These are phyloP conservation scores for Coilia nasus DNA, from an alignment of 2,797 vertebrate genomes.

Conservation along the genomic window DNA sequence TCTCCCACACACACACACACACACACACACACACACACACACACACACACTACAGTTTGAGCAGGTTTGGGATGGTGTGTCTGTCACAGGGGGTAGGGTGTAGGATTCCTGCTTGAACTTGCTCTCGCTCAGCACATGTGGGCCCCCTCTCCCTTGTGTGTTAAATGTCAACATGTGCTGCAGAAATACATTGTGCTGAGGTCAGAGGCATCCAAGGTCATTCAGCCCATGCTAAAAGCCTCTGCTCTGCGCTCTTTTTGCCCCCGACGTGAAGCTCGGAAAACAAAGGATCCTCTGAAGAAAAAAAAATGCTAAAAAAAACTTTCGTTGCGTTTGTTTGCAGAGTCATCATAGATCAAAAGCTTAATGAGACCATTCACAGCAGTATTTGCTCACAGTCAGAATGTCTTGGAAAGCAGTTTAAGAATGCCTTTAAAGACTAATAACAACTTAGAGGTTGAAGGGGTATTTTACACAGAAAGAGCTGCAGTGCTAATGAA, in stretches of 20 bases:
- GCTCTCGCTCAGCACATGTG: constrained; percentile 73
- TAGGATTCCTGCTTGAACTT: constrained; percentile 74
- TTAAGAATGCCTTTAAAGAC: not conserved
- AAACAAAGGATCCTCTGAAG: constrained; percentile 3
- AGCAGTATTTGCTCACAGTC: constrained; percentile 30
- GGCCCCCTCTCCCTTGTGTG: constrained; percentile 73
- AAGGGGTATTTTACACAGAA: not conserved
- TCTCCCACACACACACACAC: not conserved
- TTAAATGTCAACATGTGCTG: constrained; percentile 77
- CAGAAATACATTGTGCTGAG: constrained; percentile 67
- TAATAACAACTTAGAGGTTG: not conserved
- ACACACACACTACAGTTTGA: constrained; percentile 5
- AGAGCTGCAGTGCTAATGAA: not conserved
- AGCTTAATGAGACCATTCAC: constrained; percentile 45
- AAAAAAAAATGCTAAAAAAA: not conserved
- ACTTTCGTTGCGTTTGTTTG: not conserved
- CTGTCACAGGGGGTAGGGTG: constrained; percentile 62
- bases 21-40: constrained; percentile 14
- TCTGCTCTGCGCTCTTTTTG: not conserved
- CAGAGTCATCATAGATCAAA: constrained; percentile 28
- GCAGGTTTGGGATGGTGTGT: constrained; percentile 49
- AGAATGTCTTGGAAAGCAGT: not conserved
- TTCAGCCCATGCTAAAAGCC: constrained; percentile 53
- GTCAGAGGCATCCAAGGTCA: constrained; percentile 71
- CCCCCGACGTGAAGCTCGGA: not conserved